phyloP scores from a whole-genome alignment of 23 tunicate genomes.

The Pegea sp. region DNA sequence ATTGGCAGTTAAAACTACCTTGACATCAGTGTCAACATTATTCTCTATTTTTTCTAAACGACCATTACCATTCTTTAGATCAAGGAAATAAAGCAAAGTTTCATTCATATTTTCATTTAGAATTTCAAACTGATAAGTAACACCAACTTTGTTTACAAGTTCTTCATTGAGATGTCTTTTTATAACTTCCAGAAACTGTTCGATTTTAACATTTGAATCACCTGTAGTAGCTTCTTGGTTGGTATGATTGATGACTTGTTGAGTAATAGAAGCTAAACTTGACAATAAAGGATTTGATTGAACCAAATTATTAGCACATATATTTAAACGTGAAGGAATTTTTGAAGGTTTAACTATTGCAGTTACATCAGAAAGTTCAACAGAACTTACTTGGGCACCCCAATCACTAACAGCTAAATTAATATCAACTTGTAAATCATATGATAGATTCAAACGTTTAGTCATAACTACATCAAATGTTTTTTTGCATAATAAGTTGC shows the following conservation, averaged over 20 bases:
- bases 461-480: constrained; percentile 22
- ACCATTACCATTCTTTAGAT: constrained; percentile 25
- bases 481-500: constrained; percentile 46
- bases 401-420: constrained; percentile 35
- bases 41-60: too few relatives aligned
- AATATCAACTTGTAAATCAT: constrained; percentile 57
- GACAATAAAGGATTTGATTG: constrained; percentile 3
- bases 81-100: constrained; percentile 9
- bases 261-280: not conserved
- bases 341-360: constrained; percentile 31
- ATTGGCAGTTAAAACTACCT: too few relatives aligned
- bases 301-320: too few relatives aligned
- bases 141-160: constrained; percentile 21
- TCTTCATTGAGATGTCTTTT: constrained; percentile 4
- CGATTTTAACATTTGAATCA: not conserved
- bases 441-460: constrained; percentile 11
- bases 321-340: too few relatives aligned
- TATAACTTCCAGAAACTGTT: constrained; percentile 5
- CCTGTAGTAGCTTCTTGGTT: not conserved
- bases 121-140: constrained; percentile 16
- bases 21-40: too few relatives aligned
- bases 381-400: constrained; percentile 55
- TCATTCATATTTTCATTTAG: constrained; percentile 11
- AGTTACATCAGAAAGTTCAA: constrained; percentile 54
- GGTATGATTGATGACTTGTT: not conserved